phyloP scores from a whole-genome alignment of 1,140 invertebrate genomes.

The Panulirus ornatus region DNA sequence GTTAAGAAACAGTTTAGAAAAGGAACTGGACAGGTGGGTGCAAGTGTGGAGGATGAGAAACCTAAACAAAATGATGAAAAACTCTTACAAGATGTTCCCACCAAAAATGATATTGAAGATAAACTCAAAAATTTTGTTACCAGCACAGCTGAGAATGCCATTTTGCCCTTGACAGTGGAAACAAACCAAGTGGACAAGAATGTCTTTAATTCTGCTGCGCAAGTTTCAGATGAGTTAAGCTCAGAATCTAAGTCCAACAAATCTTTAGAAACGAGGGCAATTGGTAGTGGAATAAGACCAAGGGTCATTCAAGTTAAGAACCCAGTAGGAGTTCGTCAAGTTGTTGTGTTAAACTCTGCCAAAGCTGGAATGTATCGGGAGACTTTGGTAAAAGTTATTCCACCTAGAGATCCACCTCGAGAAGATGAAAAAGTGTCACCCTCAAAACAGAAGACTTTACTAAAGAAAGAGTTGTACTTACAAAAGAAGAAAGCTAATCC shows the following conservation, averaged over 20 bases:
- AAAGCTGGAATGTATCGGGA: constrained; percentile 39
- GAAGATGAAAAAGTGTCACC: constrained; percentile 51
- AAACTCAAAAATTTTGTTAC: not conserved
- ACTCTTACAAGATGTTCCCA: not conserved
- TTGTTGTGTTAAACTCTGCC: constrained; percentile 59
- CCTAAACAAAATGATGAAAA: not conserved
- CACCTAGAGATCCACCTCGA: constrained; percentile 43
- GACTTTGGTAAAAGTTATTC: constrained; percentile 53
- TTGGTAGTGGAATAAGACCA: constrained; percentile 1
- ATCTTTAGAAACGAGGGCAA: not conserved
- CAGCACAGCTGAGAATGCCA: not conserved
- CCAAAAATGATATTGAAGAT: not conserved
- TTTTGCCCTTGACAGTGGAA: not conserved
- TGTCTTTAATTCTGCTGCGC: not conserved
- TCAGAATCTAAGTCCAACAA: not conserved
- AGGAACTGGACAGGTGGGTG: not conserved
- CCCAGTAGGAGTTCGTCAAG: constrained; percentile 42
- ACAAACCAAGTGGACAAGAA: not conserved
- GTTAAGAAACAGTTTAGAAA: constrained; percentile 28
- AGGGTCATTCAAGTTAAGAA: constrained; percentile 54
- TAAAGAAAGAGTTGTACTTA: constrained; percentile 14
- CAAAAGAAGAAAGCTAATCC: not conserved
- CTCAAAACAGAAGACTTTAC: not conserved
- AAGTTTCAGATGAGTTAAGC: not conserved
- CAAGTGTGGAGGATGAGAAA: not conserved